phyloP scores from a whole-genome alignment of 92 coral and sea anemone species.

The Phenganax stokvisi region DNA sequence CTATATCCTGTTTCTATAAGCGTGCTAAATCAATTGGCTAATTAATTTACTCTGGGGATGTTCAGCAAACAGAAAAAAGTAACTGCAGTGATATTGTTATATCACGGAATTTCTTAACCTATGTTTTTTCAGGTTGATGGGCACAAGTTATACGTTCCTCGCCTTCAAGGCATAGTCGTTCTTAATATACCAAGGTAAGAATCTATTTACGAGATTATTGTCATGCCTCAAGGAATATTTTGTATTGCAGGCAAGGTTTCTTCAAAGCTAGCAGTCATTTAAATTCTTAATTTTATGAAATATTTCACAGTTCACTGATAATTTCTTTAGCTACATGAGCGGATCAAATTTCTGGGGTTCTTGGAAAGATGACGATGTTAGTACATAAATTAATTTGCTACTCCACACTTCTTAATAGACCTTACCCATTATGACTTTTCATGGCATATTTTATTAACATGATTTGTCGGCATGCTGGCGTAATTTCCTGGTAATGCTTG shows the following conservation, averaged over 20 bases:
- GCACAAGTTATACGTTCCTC: conserved; percentile 82
- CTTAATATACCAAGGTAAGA: conserved; percentile 85
- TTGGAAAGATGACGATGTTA: conserved; percentile 79
- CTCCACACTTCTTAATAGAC: too few species aligned
- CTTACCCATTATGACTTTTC: not conserved
- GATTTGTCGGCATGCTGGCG: not conserved
- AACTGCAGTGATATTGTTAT: not conserved
- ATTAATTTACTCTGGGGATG: not conserved
- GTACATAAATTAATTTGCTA: conserved; percentile 33
- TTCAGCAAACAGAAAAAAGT: not conserved
- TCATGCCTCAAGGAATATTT: not conserved
- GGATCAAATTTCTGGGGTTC: conserved; percentile 99
- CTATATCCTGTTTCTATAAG: too few species aligned
- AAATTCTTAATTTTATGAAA: not conserved
- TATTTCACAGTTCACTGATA: not conserved
- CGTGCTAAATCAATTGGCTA: not conserved
- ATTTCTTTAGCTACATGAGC: conserved; percentile 79
- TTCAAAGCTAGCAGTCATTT: not conserved
- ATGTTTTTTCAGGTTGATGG: conserved; percentile 75
- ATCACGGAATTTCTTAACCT: not conserved
- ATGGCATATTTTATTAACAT: not conserved
- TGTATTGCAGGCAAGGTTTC: not conserved
- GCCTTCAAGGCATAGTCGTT: conserved; percentile 93
- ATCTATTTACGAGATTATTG: not conserved
- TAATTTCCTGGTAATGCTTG: not conserved